Base-by-base conservation (phyloP, 2,113 vertebrate species). In the Caretta caretta region DNA sequence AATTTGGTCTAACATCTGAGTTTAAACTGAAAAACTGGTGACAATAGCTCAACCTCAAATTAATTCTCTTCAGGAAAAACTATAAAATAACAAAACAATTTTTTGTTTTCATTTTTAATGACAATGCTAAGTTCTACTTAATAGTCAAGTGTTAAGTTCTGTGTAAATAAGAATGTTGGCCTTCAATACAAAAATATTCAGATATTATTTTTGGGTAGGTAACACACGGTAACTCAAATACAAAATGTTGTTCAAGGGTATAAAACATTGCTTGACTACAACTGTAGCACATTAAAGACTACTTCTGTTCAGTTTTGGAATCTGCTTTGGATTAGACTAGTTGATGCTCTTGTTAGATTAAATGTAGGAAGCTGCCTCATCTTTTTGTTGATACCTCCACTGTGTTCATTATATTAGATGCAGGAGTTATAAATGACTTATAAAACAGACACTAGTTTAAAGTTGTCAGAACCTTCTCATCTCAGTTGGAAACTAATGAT, bases 1-100 rank as follows among this genome's bases (percentile, higher is more conserved):
- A 96, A 96, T 97, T 97, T 93, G 76, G 76, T 97, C 93, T 97
- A 93, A 94, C 97, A 97, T 97, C 95, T 93, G 89, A 97, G 94
- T 94, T 96, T 91, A 94, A 89, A 84, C 86, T 89, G 86, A 90
- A 83, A 87, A 96, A 93, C 87, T 97, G 93, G 90, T 92, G 95
- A 96, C 95, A 96, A 49, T 90, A 96, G 94, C 94, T 97, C 91
- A 97, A 88, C 84, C 88, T 97, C 80, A 84, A 92, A 97, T 95
- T 97, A 94, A 90, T 93, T 95, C 91, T 97, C 87, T 92, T 94
- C 89, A 80, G 56, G 78, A 72, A 46, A 75, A 72, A 93, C 86
- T 97, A 69, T 92, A 93, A 97, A 93, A 94, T 96, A 92, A 95
- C 19, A 84, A 95, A 87, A 57, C 49, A 87, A 92, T 57, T 94